Evolutionary conservation across 2,888 invertebrate species (phyloP), one percentile per base, ranked within the genome.

Genomic region (Cheiracanthium punctorium): DNA sequence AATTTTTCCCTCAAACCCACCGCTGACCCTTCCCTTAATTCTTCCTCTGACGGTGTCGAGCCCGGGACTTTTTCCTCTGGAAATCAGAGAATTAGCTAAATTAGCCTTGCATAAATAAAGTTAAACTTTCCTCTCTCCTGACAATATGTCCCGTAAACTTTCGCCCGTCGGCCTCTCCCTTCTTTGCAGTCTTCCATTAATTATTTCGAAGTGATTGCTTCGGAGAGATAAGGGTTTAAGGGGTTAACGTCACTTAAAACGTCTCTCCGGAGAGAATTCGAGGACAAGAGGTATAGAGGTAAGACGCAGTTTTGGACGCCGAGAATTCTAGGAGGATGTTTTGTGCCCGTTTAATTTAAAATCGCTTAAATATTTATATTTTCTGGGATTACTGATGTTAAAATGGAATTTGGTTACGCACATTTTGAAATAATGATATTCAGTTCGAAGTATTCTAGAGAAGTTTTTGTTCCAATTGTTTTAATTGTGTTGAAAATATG

Each of bases 191-290:
- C 14, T 29, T 14, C 43, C 65, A 65, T 80, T 80, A 17, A 72
- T 80, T 80, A 65, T 65, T 58, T 65, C 20, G 24, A 52, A 70
- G 41, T 65, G 80, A 73, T 73, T 80, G 80, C 72, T 28, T 80
- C 37, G 64, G 58, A 73, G 58, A 73, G 43, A 80, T 80, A 28
- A 64, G 80, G 72, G 43, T 80, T 80, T 65, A 80, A 80, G 65
- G 80, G 80, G 58, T 58, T 58, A 58, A 24, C 58, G 58, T 58
- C 58, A 58, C 58, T 24, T 20, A 58, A 58, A 24, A 17, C 4
- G 7, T 24, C 24, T 58, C 58, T 24, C 58, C 2, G 17, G 24
- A 24, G 58, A 24, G 24, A 58, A 58, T 58, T 58, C 24, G 58
- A 12, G 24, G 58, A 58, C 58, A 58, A 58, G 58, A 24, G 58